A percentile compares a stretch with the other conserved stretches of the same genome.
Evolutionary conservation across 2,113 vertebrate species (phyloP).

Genomic region (Gracilinanus agilis): DNA sequence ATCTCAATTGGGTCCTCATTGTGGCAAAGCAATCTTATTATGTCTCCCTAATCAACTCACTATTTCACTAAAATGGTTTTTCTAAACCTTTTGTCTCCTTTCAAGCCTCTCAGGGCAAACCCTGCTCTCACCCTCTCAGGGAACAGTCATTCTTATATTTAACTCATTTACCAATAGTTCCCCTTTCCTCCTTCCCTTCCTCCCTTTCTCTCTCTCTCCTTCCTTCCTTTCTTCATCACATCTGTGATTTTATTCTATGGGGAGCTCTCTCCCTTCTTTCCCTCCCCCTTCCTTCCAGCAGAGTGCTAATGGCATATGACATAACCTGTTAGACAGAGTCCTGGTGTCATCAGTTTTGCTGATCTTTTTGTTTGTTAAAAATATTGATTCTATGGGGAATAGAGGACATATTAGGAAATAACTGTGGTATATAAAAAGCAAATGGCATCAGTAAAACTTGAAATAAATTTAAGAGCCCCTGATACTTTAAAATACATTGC

Average conservation of each 20-base stretch:
- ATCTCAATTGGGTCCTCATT: too few relatives aligned
- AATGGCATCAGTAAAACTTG: not conserved
- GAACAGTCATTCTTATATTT: too few relatives aligned
- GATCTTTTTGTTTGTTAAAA: not conserved
- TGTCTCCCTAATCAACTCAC: too few relatives aligned
- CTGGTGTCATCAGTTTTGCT: not conserved
- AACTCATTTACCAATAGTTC: too few relatives aligned
- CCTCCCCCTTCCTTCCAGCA: not conserved
- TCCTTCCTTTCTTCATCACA: not conserved
- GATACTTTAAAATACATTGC: not conserved
- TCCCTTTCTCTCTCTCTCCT: too few relatives aligned
- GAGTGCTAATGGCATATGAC: not conserved
- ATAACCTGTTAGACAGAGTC: not conserved
- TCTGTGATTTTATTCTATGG: too few relatives aligned
- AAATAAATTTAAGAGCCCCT: not conserved
- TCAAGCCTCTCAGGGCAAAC: too few relatives aligned
- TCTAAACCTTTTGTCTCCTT: too few relatives aligned
- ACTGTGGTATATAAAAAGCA: not conserved
- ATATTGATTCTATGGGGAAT: not conserved
- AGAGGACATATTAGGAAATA: not conserved
- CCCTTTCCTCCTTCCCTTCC: too few relatives aligned
- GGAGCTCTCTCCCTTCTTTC: not conserved
- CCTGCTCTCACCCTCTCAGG: too few relatives aligned
- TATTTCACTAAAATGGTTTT: too few relatives aligned
- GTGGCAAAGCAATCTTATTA: too few relatives aligned